Conservation (phyloP, 2,888 invertebrate genomes). For the Epinotia brunnichana region DNA sequence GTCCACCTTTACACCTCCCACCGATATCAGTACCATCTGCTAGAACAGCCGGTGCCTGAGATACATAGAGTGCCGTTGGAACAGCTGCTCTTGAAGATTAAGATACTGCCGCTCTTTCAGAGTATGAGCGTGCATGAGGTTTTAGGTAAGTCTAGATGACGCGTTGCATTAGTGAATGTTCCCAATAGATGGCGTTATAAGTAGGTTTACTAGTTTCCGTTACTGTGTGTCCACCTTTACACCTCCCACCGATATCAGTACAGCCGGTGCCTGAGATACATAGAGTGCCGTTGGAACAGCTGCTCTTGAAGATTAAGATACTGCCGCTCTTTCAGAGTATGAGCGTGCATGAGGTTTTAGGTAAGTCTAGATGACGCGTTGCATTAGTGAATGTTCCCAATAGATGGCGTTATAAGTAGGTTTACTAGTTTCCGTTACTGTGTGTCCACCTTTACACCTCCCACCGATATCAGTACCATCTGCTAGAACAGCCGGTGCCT, state of each 20-base stretch:
- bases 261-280: slow-evolving; percentile 90
- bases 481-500: too few species aligned
- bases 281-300: slow-evolving; percentile 93
- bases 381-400: not conserved
- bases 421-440: too few species aligned
- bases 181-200: not conserved
- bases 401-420: not conserved
- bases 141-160: slow-evolving; percentile 69
- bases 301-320: slow-evolving; percentile 89
- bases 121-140: slow-evolving; percentile 80
- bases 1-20: too few species aligned
- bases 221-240: too few species aligned
- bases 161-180: not conserved
- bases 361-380: slow-evolving; percentile 59
- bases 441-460: too few species aligned
- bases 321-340: slow-evolving; percentile 79
- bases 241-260: too few species aligned
- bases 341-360: slow-evolving; percentile 81
- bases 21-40: too few species aligned
- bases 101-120: slow-evolving; percentile 84
- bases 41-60: slow-evolving; percentile 85
- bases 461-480: too few species aligned
- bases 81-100: slow-evolving; percentile 89
- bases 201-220: too few species aligned
- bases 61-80: slow-evolving; percentile 95